Evolutionary conservation across 1,140 invertebrate species (phyloP).

Genomic region (Anadara kagoshimensis): DNA sequence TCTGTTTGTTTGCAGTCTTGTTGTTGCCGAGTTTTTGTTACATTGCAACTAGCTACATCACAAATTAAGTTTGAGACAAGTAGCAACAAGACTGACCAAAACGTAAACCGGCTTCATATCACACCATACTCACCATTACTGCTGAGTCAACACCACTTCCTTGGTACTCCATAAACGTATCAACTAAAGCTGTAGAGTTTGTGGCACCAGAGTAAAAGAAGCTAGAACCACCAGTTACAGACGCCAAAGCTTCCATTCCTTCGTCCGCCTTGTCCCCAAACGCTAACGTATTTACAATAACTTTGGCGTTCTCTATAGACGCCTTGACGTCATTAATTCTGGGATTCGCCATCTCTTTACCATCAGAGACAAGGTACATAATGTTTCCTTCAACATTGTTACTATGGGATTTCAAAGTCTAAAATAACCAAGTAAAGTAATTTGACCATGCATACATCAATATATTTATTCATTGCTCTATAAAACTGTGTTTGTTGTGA

Average conservation of each 20-base stretch:
- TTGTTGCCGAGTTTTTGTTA: too few species aligned
- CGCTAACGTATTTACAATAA: slow-evolving; percentile 8
- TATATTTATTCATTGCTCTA: background rate
- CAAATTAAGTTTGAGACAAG: too few species aligned
- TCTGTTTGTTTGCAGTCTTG: too few species aligned
- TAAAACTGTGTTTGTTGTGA: background rate
- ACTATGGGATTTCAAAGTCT: background rate
- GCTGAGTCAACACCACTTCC: too few species aligned
- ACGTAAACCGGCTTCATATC: too few species aligned
- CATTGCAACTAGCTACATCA: too few species aligned
- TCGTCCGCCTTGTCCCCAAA: background rate
- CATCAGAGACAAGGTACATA: slow-evolving; percentile 8
- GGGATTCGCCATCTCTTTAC: background rate
- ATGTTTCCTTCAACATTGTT: background rate
- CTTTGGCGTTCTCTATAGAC: background rate
- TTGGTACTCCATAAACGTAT: background rate
- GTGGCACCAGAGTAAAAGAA: slow-evolving; percentile 6
- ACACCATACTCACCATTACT: too few species aligned
- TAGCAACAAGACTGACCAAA: too few species aligned
- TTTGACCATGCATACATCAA: background rate
- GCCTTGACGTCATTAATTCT: slow-evolving; percentile 7
- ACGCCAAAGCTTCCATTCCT: background rate
- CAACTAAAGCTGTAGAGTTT: slow-evolving; percentile 2
- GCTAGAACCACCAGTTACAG: slow-evolving; percentile 3
- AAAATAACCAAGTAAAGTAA: background rate